Conservation (phyloP, 2,113 vertebrate species). For the Corythaixoides concolor region DNA sequence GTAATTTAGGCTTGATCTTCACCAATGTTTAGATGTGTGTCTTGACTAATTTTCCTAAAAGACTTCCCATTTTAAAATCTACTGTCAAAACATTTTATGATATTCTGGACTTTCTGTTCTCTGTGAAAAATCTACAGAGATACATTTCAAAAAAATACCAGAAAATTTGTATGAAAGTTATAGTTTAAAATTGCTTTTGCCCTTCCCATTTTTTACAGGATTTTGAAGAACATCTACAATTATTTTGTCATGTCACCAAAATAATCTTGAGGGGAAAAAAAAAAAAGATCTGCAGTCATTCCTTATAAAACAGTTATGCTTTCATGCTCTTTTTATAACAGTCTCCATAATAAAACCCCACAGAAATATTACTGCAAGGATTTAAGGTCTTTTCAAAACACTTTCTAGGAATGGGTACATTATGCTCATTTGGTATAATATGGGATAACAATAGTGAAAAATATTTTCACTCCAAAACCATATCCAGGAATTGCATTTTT, state of each 20-base stretch:
- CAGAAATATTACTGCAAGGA: not conserved
- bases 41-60: conserved; percentile 5
- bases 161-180: not conserved
- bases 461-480: not conserved
- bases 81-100: conserved; percentile 31
- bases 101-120: not conserved
- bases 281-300: not conserved
- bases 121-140: not conserved
- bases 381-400: not conserved
- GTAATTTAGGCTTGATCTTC: not conserved
- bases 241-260: not conserved
- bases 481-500: not conserved
- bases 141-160: not conserved
- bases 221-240: conserved; percentile 22
- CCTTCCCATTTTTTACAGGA: not conserved
- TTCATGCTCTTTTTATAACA: not conserved
- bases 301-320: not conserved
- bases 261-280: not conserved
- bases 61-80: not conserved
- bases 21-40: not conserved
- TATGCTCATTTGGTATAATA: not conserved
- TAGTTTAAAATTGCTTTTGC: not conserved
- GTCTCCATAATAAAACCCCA: not conserved
- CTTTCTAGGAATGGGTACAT: not conserved
- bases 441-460: not conserved